Evolutionary conservation across 2,888 invertebrate species (phyloP).

Genomic region (Hetaerina titia): DNA sequence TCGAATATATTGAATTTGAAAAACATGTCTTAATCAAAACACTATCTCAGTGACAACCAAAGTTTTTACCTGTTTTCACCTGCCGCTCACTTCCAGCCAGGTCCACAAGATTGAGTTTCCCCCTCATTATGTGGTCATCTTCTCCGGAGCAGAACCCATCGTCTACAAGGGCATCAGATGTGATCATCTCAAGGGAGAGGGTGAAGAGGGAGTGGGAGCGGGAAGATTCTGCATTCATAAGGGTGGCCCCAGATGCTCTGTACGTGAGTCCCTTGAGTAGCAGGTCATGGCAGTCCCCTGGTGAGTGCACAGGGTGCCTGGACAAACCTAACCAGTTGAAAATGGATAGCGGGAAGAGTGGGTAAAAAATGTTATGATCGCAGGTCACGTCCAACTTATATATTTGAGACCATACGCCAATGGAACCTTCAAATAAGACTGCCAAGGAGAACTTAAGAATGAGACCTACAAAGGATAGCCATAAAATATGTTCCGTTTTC

Average conservation of each 20-base stretch:
- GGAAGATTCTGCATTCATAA: constrained; percentile 93
- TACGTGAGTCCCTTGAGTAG: constrained; percentile 89
- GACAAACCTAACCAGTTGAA: constrained; percentile 81
- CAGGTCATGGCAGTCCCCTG: constrained; percentile 86
- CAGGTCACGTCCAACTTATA: too few species aligned
- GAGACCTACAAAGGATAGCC: too few species aligned
- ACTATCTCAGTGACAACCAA: not conserved
- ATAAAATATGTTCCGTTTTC: too few species aligned
- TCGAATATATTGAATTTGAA: not conserved
- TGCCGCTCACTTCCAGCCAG: constrained; percentile 93
- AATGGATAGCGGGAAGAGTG: not conserved
- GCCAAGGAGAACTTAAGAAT: too few species aligned
- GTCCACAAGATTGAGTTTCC: constrained; percentile 92
- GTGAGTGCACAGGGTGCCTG: constrained; percentile 88
- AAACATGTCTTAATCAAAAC: not conserved
- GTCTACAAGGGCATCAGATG: constrained; percentile 76
- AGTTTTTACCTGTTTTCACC: constrained; percentile 82
- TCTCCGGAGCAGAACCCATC: constrained; percentile 73
- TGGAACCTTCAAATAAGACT: not conserved
- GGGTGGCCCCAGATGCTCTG: constrained; percentile 89
- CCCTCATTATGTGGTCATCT: constrained; percentile 81
- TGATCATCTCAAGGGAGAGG: constrained; percentile 89
- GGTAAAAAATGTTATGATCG: too few species aligned
- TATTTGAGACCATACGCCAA: not conserved
- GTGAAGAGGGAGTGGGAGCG: constrained; percentile 94